A percentile compares a stretch with the other conserved stretches of the same genome.
These are phyloP conservation scores for Ormyrus rosae DNA, from an alignment of 2,888 invertebrate genomes.

Conservation along the genomic window DNA sequence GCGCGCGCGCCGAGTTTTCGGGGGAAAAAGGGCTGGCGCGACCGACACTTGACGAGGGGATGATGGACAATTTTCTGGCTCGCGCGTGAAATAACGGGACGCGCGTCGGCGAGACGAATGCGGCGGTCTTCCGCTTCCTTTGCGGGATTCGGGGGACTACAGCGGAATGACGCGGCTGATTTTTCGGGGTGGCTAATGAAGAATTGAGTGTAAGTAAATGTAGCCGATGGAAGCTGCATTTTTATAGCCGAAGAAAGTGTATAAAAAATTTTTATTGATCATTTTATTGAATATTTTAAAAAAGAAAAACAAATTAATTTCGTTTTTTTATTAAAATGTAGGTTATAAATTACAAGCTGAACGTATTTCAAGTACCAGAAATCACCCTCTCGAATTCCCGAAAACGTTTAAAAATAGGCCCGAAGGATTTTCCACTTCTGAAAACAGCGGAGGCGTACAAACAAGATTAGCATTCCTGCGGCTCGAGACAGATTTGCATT, in stretches of 20 bases:
- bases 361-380: too few species aligned
- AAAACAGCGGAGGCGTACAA: constrained; percentile 21
- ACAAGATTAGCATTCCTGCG: constrained; percentile 31
- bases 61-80: constrained; percentile 45
- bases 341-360: too few species aligned
- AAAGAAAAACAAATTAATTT: too few species aligned
- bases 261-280: too few species aligned
- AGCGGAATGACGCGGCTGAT: too few species aligned
- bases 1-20: constrained; percentile 3
- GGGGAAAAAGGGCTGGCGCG: constrained; percentile 14
- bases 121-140: not conserved
- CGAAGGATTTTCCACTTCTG: not conserved
- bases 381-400: too few species aligned
- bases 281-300: too few species aligned
- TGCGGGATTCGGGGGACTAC: not conserved
- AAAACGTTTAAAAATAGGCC: not conserved
- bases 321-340: too few species aligned
- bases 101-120: not conserved
- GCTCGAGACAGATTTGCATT: constrained; percentile 10
- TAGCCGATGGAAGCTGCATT: too few species aligned
- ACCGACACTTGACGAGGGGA: constrained; percentile 37
- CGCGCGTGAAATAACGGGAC: constrained; percentile 27
- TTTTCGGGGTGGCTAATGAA: too few species aligned
- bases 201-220: too few species aligned
- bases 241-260: too few species aligned